A percentile compares a stretch with the other conserved stretches of the same genome.
These are phyloP conservation scores for Ailurus styani DNA, from an alignment of 2,113 vertebrate species.

Conservation along the genomic window DNA sequence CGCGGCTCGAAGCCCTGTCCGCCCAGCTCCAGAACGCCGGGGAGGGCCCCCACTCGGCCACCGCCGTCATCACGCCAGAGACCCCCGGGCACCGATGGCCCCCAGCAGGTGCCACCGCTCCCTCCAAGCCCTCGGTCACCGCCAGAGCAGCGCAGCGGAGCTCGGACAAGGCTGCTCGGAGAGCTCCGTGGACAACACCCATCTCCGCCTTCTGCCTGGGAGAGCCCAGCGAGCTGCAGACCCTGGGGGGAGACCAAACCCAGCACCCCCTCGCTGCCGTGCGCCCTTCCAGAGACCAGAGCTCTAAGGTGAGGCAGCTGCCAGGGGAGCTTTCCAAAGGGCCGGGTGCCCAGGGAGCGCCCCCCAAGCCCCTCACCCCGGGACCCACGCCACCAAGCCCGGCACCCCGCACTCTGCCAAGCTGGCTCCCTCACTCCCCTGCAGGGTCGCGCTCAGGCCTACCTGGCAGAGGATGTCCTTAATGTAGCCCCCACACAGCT, in stretches of 20 bases:
- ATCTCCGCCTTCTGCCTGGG: background rate
- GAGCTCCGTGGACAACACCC: background rate
- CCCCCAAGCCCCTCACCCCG: too few species aligned
- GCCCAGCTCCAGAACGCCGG: background rate
- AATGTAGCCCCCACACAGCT: conserved; percentile 82
- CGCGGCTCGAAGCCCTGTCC: background rate
- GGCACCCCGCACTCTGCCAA: background rate
- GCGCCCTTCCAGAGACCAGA: background rate
- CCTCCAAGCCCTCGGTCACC: rapidly evolving
- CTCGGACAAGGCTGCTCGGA: rapidly evolving
- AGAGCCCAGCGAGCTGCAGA: background rate
- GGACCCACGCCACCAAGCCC: background rate
- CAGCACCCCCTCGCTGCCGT: rapidly evolving
- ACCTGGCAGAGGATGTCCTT: conserved; percentile 92
- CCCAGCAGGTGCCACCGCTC: background rate
- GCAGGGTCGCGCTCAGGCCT: background rate
- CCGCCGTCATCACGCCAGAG: background rate
- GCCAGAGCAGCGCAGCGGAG: too few species aligned
- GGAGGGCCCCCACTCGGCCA: background rate
- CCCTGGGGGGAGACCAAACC: background rate
- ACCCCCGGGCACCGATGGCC: background rate
- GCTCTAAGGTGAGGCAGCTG: background rate
- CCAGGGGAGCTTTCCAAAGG: background rate
- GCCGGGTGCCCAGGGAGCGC: background rate
- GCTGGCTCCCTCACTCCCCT: background rate